Conservation (phyloP, 2,888 invertebrate species). For the Hololepta plana region DNA sequence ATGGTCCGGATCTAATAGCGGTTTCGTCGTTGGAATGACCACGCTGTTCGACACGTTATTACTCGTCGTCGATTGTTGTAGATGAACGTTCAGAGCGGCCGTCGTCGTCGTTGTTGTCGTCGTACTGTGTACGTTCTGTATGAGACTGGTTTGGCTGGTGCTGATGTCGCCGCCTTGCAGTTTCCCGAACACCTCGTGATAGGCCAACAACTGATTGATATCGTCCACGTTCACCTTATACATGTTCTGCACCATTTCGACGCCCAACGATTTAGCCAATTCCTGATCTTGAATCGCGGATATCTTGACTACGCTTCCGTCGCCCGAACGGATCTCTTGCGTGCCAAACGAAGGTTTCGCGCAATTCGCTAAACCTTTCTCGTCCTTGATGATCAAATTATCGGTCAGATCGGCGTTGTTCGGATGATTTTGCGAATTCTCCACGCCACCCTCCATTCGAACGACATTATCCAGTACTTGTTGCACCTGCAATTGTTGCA, state of each 20-base stretch:
- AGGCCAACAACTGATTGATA: constrained; percentile 64
- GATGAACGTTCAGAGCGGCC: constrained; percentile 6
- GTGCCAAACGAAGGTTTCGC: constrained; percentile 23
- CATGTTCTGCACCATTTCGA: constrained; percentile 64
- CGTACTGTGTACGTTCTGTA: constrained; percentile 10
- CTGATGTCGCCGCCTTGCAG: constrained; percentile 37
- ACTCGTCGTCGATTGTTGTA: constrained; percentile 11
- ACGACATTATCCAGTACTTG: constrained; percentile 33
- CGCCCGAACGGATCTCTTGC: constrained; percentile 33
- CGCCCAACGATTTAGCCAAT: constrained; percentile 37
- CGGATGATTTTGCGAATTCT: constrained; percentile 16
- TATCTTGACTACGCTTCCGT: constrained; percentile 58
- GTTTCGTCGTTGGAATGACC: constrained; percentile 15
- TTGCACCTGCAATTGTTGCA: constrained; percentile 36
- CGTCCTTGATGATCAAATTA: constrained; percentile 32
- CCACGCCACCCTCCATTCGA: constrained; percentile 22
- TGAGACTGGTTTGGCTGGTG: constrained; percentile 10
- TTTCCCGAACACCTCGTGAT: constrained; percentile 71
- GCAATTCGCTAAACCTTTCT: constrained; percentile 35
- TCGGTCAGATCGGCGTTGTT: constrained; percentile 16
- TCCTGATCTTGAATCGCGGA: constrained; percentile 43
- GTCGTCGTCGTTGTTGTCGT: constrained; percentile 3
- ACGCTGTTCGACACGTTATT: too few relatives aligned
- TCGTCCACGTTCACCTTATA: constrained; percentile 73
- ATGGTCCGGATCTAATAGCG: constrained; percentile 32